Conservation (phyloP, 1,140 invertebrate genomes). For the Rhagoletis pomonella region DNA sequence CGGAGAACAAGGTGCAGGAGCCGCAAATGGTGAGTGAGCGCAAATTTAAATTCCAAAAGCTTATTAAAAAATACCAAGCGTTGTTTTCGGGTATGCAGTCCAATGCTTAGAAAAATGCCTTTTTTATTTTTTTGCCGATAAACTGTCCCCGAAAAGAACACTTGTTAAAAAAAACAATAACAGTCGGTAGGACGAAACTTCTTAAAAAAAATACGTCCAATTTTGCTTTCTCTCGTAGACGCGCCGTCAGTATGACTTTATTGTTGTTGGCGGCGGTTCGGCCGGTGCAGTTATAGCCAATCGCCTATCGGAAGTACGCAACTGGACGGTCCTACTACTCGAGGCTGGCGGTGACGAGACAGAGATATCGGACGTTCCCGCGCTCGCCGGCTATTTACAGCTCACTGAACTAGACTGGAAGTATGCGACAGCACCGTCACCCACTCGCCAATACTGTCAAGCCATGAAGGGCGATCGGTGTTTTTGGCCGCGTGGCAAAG, state of each 20-base stretch:
- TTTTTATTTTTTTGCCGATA: too few species aligned
- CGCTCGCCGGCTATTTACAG: conserved; percentile 84
- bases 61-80: too few species aligned
- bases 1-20: conserved; percentile 85
- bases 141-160: too few species aligned
- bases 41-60: neutral
- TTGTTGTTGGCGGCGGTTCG: conserved; percentile 92
- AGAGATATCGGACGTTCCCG: conserved; percentile 86
- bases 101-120: too few species aligned
- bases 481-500: conserved; percentile 91
- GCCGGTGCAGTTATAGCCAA: conserved; percentile 95
- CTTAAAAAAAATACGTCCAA: neutral
- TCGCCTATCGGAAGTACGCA: conserved; percentile 85
- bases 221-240: conserved; percentile 76
- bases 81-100: too few species aligned
- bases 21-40: conserved; percentile 80
- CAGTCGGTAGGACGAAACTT: neutral
- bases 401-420: conserved; percentile 93
- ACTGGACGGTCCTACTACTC: conserved; percentile 87
- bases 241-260: conserved; percentile 85
- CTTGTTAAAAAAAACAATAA: too few species aligned
- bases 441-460: conserved; percentile 83
- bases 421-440: conserved; percentile 90
- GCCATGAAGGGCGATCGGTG: conserved; percentile 89
- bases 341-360: conserved; percentile 90